These are phyloP conservation scores for Bos javanicus DNA, from an alignment of 2,113 vertebrate species.

Conservation along the genomic window DNA sequence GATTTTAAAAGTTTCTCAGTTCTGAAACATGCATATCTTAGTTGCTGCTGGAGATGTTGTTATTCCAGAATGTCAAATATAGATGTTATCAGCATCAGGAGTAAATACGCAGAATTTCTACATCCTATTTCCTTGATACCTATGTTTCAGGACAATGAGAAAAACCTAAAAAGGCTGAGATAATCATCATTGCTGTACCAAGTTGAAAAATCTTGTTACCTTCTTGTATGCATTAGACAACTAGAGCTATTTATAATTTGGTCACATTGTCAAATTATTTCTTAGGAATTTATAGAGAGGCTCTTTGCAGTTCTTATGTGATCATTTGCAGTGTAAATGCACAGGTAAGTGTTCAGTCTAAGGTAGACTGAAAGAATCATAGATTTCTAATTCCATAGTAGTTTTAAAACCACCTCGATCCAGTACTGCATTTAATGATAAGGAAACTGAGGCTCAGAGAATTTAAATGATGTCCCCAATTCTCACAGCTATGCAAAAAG, in stretches of 20 bases:
- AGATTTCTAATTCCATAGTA: constrained; percentile 19
- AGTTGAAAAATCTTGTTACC: constrained; percentile 62
- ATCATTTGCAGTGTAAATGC: not conserved
- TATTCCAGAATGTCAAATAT: constrained; percentile 76
- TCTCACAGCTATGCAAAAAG: not conserved
- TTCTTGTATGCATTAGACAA: constrained; percentile 59
- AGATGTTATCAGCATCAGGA: constrained; percentile 72
- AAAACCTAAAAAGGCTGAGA: constrained; percentile 44
- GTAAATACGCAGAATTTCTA: constrained; percentile 65
- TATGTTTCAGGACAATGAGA: constrained; percentile 51
- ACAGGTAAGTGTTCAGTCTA: not conserved
- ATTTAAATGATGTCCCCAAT: constrained; percentile 3
- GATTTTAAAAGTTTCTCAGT: constrained; percentile 79
- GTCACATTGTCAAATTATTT: constrained; percentile 72
- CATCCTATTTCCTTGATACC: constrained; percentile 49
- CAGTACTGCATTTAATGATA: not conserved
- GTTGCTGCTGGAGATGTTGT: constrained; percentile 68
- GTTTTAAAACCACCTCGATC: not conserved
- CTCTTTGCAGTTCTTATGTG: constrained; percentile 46
- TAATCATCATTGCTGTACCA: constrained; percentile 32
- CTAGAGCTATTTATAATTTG: constrained; percentile 72
- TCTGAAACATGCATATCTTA: constrained; percentile 78
- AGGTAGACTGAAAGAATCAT: not conserved
- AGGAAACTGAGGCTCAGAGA: constrained; percentile 15
- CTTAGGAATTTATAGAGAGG: constrained; percentile 62